Evolutionary conservation across 2,888 invertebrate genomes (phyloP), one percentile per base, ranked within the genome.

Genomic region (Cosmorhoe ocellata): DNA sequence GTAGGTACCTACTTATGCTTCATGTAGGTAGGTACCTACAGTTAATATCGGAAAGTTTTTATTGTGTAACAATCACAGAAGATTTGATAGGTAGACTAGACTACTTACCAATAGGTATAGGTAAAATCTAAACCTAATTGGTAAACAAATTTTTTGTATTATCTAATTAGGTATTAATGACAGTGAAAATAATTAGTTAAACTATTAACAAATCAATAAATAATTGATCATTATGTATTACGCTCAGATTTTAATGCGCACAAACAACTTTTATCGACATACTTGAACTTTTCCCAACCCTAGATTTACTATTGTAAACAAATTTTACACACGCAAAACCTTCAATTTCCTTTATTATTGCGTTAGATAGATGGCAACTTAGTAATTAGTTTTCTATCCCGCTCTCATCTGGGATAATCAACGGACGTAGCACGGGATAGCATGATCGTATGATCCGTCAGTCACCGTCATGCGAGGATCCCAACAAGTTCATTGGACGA

Each of bases 371-470:
- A 42, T 69, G 74, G 74, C 73, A 75, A 75, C 73, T 62, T 67
- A 66, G 50, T 52, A 45, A 51, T 51, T 60, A 55, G 5, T 41
- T 2, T 26, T 49, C 37, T 49, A 30, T 80, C 81, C 62, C 67
- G 61, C 57, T 84, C 71, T 28, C 48, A 47, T 77, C 2, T 14
- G 3, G 1, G 11, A 38, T 51, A 64, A 62, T 62, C 10, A 48
- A 37, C 27, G 46, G 4, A 74, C 41, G 53, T 5, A n/a, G 63
- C 81, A 59, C 30, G 72, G 67, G 81, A 79, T 33, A 58, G 71
- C 57, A 58, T 10, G 71, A 89, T 89, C 89, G 87, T 88, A 88
- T 76, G 89, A 88, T 88, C 75, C 73, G 72, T 77, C 82, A 78
- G 67, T 48, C n/a, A n/a, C n/a, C 69, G 45, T 40, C 34, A 37